These are phyloP conservation scores for Rapana venosa DNA, from an alignment of 2,888 invertebrate species.

Conservation along the genomic window DNA sequence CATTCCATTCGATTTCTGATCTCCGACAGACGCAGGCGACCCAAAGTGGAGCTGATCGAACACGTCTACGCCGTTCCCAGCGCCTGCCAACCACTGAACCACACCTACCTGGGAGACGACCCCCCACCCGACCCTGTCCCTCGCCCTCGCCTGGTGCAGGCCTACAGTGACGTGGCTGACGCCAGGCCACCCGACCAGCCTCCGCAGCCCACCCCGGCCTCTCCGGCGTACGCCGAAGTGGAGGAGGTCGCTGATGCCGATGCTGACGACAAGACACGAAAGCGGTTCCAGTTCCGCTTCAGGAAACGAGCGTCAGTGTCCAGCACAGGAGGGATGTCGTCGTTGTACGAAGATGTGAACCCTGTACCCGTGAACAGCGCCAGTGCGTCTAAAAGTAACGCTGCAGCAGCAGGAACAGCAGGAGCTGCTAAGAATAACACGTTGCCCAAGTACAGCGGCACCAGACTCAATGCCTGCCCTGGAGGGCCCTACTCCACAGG, in stretches of 20 bases:
- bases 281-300: slow-evolving; percentile 25
- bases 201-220: slow-evolving; percentile 31
- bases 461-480: background rate
- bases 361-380: background rate
- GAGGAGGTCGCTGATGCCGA: slow-evolving; percentile 42
- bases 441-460: background rate
- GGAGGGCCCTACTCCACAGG: background rate
- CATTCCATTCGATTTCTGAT: background rate
- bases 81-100: slow-evolving; percentile 37
- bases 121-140: slow-evolving; percentile 9
- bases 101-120: slow-evolving; percentile 6
- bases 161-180: slow-evolving; percentile 48
- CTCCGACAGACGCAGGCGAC: slow-evolving; percentile 35
- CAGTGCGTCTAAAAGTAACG: background rate
- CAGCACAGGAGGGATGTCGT: slow-evolving; percentile 13
- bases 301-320: slow-evolving; percentile 15
- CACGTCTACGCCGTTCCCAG: slow-evolving; percentile 48
- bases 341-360: slow-evolving; percentile 26
- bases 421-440: background rate
- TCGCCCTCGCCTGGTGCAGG: slow-evolving; percentile 37
- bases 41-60: slow-evolving; percentile 45
- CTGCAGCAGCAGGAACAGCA: too few relatives aligned
- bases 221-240: slow-evolving; percentile 49
- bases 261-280: background rate
- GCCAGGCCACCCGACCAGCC: slow-evolving; percentile 23